Evolutionary conservation across 2,888 invertebrate species (phyloP), one percentile per base, ranked within the genome.

Genomic region (Brenthis ino): DNA sequence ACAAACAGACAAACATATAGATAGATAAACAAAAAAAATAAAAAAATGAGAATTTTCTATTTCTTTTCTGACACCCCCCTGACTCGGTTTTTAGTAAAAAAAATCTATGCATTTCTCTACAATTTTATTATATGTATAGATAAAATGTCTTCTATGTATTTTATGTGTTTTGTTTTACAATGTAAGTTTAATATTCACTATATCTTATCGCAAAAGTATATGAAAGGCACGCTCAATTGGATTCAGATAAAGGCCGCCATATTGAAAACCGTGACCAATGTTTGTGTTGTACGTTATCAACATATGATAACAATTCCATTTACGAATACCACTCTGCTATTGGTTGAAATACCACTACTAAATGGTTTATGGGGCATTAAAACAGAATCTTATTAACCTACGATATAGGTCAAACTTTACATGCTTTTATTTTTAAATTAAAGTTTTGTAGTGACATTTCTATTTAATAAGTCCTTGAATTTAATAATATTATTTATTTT

Each of bases 231-330:
- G 86, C 79, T 85, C 82, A 85, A 87, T 86, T 81, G 80, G 79
- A 82, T 80, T 79, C 76, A 84, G 85, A 89, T 88, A 87, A 87
- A 79, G 66, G 74, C 83, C 80, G 86, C 90, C 91, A 89, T 89
- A 83, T 89, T 89, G 85, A 84, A 87, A 85, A 85, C 77, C 86
- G 84, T 87, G 85, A 85, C 91, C 91, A 91, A 91, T 91, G 79
- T 83, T 80, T 82, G 76, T 77, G 78, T 79, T 76, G 81, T 75
- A 77, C 80, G 83, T 82, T 90, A 89, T 89, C 89, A 89, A 81
- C 76, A 77, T 74, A 77, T 88, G 91, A 89, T 91, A 91, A 89
- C 83, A 85, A 79, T 87, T 87, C 88, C 85, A 87, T 89, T 89
- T 90, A 85, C 82, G 82, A 88, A 88, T 83, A 73, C 85, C 74